Percentiles rank a stretch among this genome's conserved stretches.
phyloP scores from a whole-genome alignment of 35 echinoderm and acorn worm species.

The Anneissia japonica region DNA sequence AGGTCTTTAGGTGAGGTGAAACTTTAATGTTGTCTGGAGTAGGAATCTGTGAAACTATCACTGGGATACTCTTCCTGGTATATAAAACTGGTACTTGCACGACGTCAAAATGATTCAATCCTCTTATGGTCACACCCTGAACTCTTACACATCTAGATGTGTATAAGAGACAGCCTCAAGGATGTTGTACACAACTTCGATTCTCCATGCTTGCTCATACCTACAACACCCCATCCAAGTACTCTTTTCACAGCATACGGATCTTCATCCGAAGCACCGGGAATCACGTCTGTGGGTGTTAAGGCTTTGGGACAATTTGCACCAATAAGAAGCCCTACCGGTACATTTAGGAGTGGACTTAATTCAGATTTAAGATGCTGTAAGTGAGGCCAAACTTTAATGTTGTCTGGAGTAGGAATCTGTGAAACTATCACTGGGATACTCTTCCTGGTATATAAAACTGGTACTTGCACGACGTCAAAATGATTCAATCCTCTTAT shows the following conservation, averaged over 20 bases:
- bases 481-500: too few species aligned
- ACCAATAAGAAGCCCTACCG: background rate
- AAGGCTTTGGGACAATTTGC: background rate
- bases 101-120: conserved; percentile 21
- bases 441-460: background rate
- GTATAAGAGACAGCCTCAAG: too few species aligned
- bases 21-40: conserved; percentile 21
- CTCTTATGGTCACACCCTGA: conserved; percentile 27
- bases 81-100: conserved; percentile 28
- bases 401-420: background rate
- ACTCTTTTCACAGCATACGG: background rate
- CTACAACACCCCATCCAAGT: background rate
- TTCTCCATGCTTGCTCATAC: background rate
- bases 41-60: conserved; percentile 23
- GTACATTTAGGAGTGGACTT: background rate
- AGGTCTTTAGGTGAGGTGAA: too few species aligned
- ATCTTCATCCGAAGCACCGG: background rate
- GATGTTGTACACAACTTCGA: too few species aligned
- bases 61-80: conserved; percentile 32
- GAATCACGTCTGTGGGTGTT: background rate
- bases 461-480: background rate
- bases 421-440: background rate
- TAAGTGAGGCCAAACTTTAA: background rate
- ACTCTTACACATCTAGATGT: conserved; percentile 40
- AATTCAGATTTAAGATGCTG: background rate